Evolutionary conservation across 2,113 vertebrate species (phyloP).

Genomic region (Astatoreochromis straeleni): DNA sequence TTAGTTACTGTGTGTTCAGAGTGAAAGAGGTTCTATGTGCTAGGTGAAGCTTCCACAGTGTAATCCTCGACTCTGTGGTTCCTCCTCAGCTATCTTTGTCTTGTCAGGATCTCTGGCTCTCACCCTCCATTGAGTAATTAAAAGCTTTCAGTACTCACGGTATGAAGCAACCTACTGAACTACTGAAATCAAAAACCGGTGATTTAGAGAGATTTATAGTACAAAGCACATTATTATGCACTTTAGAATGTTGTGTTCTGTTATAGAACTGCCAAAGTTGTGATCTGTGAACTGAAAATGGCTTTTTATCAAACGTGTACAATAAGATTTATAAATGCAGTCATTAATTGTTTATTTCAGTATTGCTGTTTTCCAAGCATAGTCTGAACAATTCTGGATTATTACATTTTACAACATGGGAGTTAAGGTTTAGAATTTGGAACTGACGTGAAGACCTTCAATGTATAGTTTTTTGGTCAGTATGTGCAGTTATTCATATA

Average conservation of each 20-base stretch:
- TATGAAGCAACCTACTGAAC: conserved; percentile 7
- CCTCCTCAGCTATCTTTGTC: conserved; percentile 35
- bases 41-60: conserved; percentile 45
- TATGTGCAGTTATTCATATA: not conserved
- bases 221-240: not conserved
- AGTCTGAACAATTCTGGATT: not conserved
- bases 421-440: not conserved
- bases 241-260: not conserved
- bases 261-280: not conserved
- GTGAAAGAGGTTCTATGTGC: not conserved
- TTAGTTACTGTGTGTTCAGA: conserved; percentile 1
- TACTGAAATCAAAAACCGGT: not conserved
- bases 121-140: conserved; percentile 34
- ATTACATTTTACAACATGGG: not conserved
- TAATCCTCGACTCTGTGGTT: conserved; percentile 41
- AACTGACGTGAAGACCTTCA: not conserved
- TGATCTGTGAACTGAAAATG: not conserved
- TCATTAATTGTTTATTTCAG: not conserved
- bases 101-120: not conserved
- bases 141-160: conserved; percentile 16
- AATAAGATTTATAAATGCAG: not conserved
- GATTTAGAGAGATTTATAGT: not conserved
- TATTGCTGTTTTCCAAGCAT: not conserved
- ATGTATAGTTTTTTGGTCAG: not conserved
- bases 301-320: not conserved